phyloP scores from a whole-genome alignment of 2,797 vertebrate species.

The Staurois parvus region DNA sequence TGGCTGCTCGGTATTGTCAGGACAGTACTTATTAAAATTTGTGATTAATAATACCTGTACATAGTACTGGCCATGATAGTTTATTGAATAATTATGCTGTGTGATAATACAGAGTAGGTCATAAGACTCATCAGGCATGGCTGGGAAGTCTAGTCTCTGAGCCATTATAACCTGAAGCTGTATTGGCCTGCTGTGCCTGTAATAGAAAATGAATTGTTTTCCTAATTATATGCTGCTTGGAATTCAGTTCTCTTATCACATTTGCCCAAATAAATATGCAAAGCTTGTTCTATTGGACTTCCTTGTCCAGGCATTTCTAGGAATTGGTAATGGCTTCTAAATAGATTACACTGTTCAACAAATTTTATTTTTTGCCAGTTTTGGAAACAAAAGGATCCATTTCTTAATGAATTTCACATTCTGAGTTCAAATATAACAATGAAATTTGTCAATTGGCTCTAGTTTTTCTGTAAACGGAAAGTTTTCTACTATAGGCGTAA shows the following conservation, averaged over 20 bases:
- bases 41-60: neutral
- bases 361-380: too few species aligned
- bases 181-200: neutral
- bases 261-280: slow-evolving; percentile 25
- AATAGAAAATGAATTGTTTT: neutral
- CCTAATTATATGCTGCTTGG: slow-evolving; percentile 3
- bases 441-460: too few species aligned
- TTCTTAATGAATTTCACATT: too few species aligned
- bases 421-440: too few species aligned
- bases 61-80: neutral
- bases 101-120: neutral
- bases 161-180: neutral
- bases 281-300: slow-evolving; percentile 10
- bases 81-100: neutral
- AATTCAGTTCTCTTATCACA: slow-evolving; percentile 22
- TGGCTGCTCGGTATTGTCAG: neutral
- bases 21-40: neutral
- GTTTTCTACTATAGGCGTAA: too few species aligned
- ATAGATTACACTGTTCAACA: too few species aligned
- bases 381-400: too few species aligned
- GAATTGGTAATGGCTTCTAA: slow-evolving; percentile 40
- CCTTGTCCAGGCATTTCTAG: slow-evolving; percentile 21
- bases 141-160: neutral
- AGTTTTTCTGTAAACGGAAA: too few species aligned
- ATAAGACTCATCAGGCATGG: neutral